Percentiles rank a stretch among this genome's conserved stretches.
Evolutionary conservation across 1,140 invertebrate species (phyloP).

Genomic region (Drosophila littoralis): DNA sequence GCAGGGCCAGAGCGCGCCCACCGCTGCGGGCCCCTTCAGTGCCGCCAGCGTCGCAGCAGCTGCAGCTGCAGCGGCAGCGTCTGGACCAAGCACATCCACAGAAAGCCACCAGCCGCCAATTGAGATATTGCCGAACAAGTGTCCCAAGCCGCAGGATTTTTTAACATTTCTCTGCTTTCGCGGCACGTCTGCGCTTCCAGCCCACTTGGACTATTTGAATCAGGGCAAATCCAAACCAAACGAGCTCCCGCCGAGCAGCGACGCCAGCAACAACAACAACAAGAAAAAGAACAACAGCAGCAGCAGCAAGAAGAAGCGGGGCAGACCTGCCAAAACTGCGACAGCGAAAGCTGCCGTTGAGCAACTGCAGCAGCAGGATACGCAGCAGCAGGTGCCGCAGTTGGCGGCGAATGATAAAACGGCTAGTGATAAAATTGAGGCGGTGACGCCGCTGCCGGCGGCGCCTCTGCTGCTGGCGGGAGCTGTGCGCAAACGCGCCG

Average conservation of each 20-base stretch:
- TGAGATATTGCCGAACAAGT: conserved; percentile 88
- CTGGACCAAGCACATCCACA: conserved; percentile 85
- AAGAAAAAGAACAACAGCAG: conserved; percentile 47
- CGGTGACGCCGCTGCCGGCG: conserved; percentile 6
- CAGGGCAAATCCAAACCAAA: conserved; percentile 75
- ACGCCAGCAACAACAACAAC: conserved; percentile 35
- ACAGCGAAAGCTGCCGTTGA: conserved; percentile 4
- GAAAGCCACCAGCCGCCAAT: conserved; percentile 84
- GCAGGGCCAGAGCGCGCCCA: conserved; percentile 88
- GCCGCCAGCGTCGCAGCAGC: conserved; percentile 44
- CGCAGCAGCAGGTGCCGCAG: conserved; percentile 9
- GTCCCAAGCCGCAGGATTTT: conserved; percentile 96
- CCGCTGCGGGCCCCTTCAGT: conserved; percentile 62
- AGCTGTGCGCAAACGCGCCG: conserved; percentile 86
- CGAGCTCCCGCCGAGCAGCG: conserved; percentile 31
- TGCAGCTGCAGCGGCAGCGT: conserved; percentile 78
- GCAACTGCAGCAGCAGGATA: conserved; percentile 13
- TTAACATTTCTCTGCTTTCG: conserved; percentile 94
- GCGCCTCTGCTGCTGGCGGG: conserved; percentile 84
- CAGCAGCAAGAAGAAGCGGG: conserved; percentile 66
- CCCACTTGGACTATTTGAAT: conserved; percentile 91
- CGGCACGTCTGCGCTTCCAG: conserved; percentile 90
- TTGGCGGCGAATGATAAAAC: conserved; percentile 27
- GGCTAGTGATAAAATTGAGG: conserved; percentile 66
- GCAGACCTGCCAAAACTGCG: conserved; percentile 58